These are phyloP conservation scores for Caiman crocodilus DNA, from an alignment of 2,797 vertebrate genomes.

Conservation along the genomic window DNA sequence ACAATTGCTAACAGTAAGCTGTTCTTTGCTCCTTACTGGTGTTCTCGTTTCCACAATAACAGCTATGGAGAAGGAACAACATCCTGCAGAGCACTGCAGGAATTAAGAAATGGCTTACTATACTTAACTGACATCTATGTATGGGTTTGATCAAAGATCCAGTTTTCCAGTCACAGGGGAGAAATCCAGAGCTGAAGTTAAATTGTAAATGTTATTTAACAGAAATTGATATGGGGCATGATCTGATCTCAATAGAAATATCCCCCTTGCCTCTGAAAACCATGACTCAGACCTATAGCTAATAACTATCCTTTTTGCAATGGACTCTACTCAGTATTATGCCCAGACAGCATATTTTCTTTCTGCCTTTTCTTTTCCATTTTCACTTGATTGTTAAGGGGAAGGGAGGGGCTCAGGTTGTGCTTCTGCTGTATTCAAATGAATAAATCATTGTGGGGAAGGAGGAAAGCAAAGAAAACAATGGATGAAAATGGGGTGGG, in stretches of 20 bases:
- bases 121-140: background rate
- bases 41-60: background rate
- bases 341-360: background rate
- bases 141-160: accelerated
- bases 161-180: background rate
- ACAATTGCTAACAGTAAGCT: background rate
- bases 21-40: background rate
- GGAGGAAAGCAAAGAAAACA: background rate
- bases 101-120: background rate
- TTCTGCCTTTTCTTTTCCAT: background rate
- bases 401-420: background rate
- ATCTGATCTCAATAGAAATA: background rate
- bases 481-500: accelerated
- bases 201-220: background rate
- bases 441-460: conserved; percentile 39
- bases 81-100: background rate
- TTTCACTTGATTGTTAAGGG: background rate
- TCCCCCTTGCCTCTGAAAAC: background rate
- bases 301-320: background rate
- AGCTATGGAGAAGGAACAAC: background rate
- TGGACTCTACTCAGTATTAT: background rate
- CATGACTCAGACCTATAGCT: background rate
- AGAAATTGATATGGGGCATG: background rate
- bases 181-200: background rate
- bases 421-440: conserved; percentile 35